A percentile compares a stretch with the other conserved stretches of the same genome.
Evolutionary conservation across 2,797 vertebrate genomes (phyloP).

Genomic region (Artibeus lituratus): DNA sequence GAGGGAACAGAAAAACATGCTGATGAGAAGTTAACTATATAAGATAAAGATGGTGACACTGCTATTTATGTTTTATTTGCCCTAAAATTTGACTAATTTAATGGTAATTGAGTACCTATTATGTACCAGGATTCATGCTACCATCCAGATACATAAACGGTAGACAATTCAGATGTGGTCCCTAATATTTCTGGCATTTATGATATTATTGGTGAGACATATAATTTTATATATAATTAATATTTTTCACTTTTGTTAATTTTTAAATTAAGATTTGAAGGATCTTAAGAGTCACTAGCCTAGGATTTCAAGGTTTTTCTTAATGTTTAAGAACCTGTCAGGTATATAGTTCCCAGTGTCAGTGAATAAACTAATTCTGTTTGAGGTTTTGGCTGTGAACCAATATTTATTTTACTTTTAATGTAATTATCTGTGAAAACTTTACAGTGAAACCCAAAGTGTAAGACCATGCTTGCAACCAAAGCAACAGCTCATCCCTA

Average conservation of each 20-base stretch:
- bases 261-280: background rate
- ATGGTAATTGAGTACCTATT: background rate
- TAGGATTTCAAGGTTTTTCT: background rate
- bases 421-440: background rate
- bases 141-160: background rate
- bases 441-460: background rate
- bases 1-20: background rate
- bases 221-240: background rate
- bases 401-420: background rate
- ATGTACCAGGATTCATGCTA: background rate
- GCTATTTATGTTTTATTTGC: background rate
- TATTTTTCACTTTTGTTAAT: background rate
- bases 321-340: conserved; percentile 17
- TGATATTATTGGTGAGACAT: background rate
- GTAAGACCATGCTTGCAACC: background rate
- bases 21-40: background rate
- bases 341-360: background rate
- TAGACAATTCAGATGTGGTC: background rate
- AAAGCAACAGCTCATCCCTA: background rate
- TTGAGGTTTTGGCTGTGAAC: background rate
- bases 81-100: background rate
- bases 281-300: background rate
- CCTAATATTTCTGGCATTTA: background rate
- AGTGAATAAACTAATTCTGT: background rate
- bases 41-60: background rate